Percentiles rank a stretch among this genome's conserved stretches.
These are phyloP conservation scores for Orchesella cincta DNA, from an alignment of 1,140 invertebrate species.

Conservation along the genomic window DNA sequence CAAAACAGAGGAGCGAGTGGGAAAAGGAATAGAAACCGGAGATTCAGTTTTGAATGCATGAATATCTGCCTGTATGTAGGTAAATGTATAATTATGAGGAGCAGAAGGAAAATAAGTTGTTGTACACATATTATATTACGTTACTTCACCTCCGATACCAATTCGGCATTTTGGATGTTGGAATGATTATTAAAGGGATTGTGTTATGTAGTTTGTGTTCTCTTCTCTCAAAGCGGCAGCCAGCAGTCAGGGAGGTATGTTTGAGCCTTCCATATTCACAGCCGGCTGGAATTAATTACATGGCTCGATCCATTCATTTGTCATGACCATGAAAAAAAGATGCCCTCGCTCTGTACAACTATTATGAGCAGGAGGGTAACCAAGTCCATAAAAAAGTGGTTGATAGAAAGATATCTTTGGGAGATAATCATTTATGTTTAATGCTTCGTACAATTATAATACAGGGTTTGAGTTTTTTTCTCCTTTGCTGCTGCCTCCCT, in stretches of 20 bases:
- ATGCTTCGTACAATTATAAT: not conserved
- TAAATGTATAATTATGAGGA: not conserved
- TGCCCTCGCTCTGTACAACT: not conserved
- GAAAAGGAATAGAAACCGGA: no score
- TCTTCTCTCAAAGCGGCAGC: not conserved
- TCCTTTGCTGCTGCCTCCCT: no score
- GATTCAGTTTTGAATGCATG: no score
- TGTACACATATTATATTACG: not conserved
- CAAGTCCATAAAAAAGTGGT: not conserved
- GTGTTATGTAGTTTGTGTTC: not conserved
- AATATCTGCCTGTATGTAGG: no score
- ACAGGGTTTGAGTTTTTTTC: no score
- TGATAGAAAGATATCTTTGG: not conserved
- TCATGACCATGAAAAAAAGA: slow-evolving; percentile 37
- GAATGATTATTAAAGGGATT: not conserved
- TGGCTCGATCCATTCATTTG: slow-evolving; percentile 50
- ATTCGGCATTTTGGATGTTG: not conserved
- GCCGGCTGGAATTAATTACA: slow-evolving; percentile 51
- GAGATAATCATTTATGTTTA: not conserved
- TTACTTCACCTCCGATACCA: no score
- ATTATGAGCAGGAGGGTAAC: not conserved
- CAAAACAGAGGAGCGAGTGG: no score
- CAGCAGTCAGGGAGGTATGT: slow-evolving; percentile 25
- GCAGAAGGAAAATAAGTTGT: not conserved
- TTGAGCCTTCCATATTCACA: slow-evolving; percentile 26